Percentiles rank a stretch among this genome's conserved stretches.
These are phyloP conservation scores for Apostichopus parvimensis DNA, from an alignment of 35 echinoderm and acorn worm species.

Conservation along the genomic window DNA sequence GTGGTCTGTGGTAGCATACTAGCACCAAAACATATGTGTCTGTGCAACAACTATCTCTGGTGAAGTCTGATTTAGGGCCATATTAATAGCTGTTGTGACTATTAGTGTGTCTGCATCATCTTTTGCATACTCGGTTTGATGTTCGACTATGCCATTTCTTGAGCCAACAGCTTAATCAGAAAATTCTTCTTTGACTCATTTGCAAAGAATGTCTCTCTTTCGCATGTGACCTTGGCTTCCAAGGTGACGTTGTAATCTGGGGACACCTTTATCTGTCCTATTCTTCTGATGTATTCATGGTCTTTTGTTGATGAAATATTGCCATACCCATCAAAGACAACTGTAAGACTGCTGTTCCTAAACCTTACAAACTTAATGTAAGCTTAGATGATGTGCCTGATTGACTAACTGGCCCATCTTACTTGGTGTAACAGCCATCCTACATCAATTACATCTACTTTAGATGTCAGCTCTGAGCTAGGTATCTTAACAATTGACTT, in stretches of 20 bases:
- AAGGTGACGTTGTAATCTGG: slow-evolving; percentile 20
- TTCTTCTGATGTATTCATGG: slow-evolving; percentile 20
- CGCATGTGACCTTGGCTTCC: slow-evolving; percentile 7
- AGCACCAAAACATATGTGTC: no score
- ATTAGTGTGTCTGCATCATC: no score
- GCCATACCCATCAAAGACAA: slow-evolving; percentile 29
- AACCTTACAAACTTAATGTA: not conserved
- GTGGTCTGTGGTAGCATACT: no score
- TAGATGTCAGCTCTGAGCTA: not conserved
- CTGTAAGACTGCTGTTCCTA: not conserved
- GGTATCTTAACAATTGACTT: slow-evolving; percentile 17
- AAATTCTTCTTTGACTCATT: no score
- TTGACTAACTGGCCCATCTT: not conserved
- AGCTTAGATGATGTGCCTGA: not conserved
- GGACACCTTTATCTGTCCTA: slow-evolving; percentile 4
- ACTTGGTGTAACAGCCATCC: slow-evolving; percentile 45
- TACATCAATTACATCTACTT: slow-evolving; percentile 22
- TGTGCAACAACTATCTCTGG: no score
- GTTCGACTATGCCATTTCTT: no score
- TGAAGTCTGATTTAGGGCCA: no score
- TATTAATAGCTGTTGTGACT: no score
- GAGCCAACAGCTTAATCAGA: no score
- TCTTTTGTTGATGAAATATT: slow-evolving; percentile 49
- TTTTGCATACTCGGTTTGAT: no score
- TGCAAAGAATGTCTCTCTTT: not conserved